These are phyloP conservation scores for Oncorhynchus masou DNA, from an alignment of 2,113 vertebrate species.

Conservation along the genomic window DNA sequence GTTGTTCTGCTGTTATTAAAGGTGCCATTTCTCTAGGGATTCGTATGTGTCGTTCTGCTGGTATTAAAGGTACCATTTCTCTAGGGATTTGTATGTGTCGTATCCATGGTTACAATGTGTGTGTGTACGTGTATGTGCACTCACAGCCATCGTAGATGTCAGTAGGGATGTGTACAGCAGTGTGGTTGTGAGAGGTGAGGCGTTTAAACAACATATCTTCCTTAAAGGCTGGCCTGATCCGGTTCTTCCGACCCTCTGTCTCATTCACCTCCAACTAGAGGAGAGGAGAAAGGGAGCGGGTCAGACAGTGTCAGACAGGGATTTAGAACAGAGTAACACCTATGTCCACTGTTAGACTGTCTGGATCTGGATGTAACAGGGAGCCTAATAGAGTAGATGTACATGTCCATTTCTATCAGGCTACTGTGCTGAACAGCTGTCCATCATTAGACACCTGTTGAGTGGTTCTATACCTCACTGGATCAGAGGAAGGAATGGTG, in stretches of 20 bases:
- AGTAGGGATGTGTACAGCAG: constrained; percentile 96
- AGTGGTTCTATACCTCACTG: too few species aligned
- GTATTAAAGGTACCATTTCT: not conserved
- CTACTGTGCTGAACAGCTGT: too few species aligned
- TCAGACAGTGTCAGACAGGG: not conserved
- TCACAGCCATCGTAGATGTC: constrained; percentile 99
- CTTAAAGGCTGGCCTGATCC: constrained; percentile 90
- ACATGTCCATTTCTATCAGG: too few species aligned
- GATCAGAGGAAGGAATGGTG: too few species aligned
- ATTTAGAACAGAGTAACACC: too few species aligned
- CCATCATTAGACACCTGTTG: too few species aligned
- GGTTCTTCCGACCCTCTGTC: constrained; percentile 82
- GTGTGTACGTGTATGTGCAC: constrained; percentile 54
- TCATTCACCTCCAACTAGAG: constrained; percentile 87
- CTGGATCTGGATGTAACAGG: too few species aligned
- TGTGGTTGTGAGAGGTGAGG: constrained; percentile 88
- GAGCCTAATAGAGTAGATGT: too few species aligned
- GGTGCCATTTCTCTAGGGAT: not conserved
- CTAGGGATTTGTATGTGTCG: constrained; percentile 28
- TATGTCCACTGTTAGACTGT: too few species aligned
- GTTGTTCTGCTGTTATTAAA: constrained; percentile 2
- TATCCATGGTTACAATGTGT: constrained; percentile 49
- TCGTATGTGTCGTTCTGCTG: constrained; percentile 27
- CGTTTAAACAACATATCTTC: constrained; percentile 87
- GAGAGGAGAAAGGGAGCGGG: not conserved